Conservation (phyloP, 2,113 vertebrate species). For the Crotalus helleri region DNA sequence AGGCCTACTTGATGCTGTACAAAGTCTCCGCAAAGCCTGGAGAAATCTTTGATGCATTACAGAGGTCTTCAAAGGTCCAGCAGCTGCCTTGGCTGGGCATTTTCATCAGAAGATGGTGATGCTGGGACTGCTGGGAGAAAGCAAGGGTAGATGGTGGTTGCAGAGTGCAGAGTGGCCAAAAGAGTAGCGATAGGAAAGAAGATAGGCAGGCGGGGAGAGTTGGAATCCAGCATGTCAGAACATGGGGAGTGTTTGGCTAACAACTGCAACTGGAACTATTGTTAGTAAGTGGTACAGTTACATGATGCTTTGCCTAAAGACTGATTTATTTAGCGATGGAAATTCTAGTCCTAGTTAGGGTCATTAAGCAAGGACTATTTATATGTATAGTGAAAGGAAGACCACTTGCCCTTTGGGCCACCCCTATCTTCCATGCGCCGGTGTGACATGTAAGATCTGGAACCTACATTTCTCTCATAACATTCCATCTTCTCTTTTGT, state of each 20-base stretch:
- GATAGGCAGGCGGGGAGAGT: background rate
- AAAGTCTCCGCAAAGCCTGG: background rate
- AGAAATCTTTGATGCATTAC: background rate
- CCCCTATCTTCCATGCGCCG: background rate
- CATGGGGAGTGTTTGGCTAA: background rate
- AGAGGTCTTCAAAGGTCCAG: background rate
- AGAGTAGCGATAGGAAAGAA: background rate
- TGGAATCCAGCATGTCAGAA: background rate
- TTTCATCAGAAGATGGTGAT: background rate
- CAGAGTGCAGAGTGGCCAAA: background rate
- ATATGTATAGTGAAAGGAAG: background rate
- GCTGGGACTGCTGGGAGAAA: background rate
- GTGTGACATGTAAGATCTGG: background rate
- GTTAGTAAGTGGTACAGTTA: background rate
- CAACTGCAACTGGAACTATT: background rate
- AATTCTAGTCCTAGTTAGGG: background rate
- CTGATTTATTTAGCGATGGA: background rate
- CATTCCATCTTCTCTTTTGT: background rate
- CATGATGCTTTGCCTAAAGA: background rate
- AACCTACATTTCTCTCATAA: background rate
- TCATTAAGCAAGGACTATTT: background rate
- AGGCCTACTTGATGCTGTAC: background rate
- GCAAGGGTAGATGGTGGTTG: background rate
- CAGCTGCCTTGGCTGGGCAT: background rate
- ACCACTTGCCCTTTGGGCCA: background rate